A percentile compares a stretch with the other conserved stretches of the same genome.
Conservation (phyloP, 1,140 invertebrate species). For the Macrocentrus cingulum region DNA sequence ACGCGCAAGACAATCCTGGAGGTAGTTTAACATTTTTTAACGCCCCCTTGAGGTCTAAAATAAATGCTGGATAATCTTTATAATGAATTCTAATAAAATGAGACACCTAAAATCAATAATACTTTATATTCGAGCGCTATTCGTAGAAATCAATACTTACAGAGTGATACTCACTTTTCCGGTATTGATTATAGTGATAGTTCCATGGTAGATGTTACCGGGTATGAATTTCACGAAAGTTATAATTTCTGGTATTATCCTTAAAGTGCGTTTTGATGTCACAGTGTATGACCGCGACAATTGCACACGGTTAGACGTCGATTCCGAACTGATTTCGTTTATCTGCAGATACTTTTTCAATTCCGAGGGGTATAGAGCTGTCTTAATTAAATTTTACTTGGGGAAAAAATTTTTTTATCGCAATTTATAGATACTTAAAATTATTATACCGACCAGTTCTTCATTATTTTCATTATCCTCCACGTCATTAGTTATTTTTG, state of each 20-base stretch:
- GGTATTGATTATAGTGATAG: constrained; percentile 49
- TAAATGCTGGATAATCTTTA: constrained; percentile 42
- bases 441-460: too few relatives aligned
- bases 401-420: too few relatives aligned
- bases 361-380: constrained; percentile 35
- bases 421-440: too few relatives aligned
- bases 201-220: too few relatives aligned
- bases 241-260: constrained; percentile 41
- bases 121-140: not conserved
- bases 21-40: constrained; percentile 42
- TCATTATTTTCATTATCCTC: too few relatives aligned
- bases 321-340: constrained; percentile 36
- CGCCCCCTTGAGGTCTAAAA: constrained; percentile 38
- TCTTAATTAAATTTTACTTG: constrained; percentile 20
- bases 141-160: too few relatives aligned
- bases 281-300: constrained; percentile 5
- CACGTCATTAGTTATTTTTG: too few relatives aligned
- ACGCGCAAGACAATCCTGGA: constrained; percentile 47
- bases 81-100: constrained; percentile 37
- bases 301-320: constrained; percentile 1
- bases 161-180: constrained; percentile 47
- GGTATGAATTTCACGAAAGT: too few relatives aligned
- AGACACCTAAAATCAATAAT: constrained; percentile 34
- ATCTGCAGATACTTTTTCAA: constrained; percentile 37
- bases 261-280: constrained; percentile 30